phyloP scores from a whole-genome alignment of 23 tunicate species.

The Botrylloides violaceus region DNA sequence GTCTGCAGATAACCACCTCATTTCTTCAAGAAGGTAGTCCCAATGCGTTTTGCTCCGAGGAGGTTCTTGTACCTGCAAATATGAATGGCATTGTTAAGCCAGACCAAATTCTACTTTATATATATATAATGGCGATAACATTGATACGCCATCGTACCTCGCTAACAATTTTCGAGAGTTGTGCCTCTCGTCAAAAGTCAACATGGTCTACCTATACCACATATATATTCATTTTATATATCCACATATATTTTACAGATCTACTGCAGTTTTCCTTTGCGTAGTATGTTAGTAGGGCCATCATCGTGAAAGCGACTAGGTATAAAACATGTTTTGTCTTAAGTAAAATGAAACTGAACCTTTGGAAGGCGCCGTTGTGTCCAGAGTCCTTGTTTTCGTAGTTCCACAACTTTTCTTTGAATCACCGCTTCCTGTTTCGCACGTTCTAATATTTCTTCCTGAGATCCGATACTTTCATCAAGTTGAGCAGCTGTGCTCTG shows the following conservation, averaged over 20 bases:
- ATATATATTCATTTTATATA: no score
- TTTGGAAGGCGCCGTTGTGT: conserved; percentile 73
- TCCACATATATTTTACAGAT: no score
- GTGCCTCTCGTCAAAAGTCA: no score
- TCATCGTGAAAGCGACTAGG: no score
- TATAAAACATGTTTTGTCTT: no score
- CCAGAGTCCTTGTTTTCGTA: conserved; percentile 81
- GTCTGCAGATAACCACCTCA: conserved; percentile 96
- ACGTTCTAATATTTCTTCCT: conserved; percentile 85
- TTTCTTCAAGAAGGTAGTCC: conserved; percentile 94
- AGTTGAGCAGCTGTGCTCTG: conserved; percentile 37
- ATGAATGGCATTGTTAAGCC: not conserved
- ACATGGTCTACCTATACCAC: no score
- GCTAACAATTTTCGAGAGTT: no score
- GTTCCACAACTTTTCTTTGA: conserved; percentile 68
- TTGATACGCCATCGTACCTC: no score
- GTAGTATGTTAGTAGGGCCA: no score
- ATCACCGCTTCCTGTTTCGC: conserved; percentile 87
- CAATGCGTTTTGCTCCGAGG: conserved; percentile 80
- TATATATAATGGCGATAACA: no score
- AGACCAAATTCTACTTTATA: not conserved
- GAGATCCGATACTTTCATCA: conserved; percentile 68
- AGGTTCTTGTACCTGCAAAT: conserved; percentile 78
- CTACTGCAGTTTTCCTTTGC: no score
- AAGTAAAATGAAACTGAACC: no score